Evolutionary conservation across 2,797 vertebrate species (phyloP).

Genomic region (Gastrophryne carolinensis): DNA sequence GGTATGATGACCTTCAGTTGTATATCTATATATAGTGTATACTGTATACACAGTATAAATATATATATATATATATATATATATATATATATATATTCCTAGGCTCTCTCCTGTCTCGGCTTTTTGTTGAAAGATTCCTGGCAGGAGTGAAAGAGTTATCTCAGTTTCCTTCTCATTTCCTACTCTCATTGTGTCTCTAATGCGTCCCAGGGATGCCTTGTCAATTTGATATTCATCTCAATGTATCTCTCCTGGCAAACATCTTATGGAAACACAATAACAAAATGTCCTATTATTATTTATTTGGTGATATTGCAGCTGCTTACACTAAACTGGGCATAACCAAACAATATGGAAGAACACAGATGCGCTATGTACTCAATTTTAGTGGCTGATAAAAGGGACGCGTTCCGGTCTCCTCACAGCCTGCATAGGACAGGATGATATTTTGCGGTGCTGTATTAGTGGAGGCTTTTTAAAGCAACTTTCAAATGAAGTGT

Average conservation of each 20-base stretch:
- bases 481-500: too few species aligned
- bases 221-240: constrained; percentile 29
- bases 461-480: too few species aligned
- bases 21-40: too few species aligned
- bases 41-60: too few species aligned
- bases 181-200: constrained; percentile 10
- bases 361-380: background rate
- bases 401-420: background rate
- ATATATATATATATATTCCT: background rate
- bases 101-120: background rate
- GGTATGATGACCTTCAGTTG: too few species aligned
- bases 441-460: too few species aligned
- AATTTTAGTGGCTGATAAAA: background rate
- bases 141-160: background rate
- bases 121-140: background rate
- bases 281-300: constrained; percentile 9
- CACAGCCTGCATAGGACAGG: background rate
- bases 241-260: constrained; percentile 18
- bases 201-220: constrained; percentile 5
- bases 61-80: too few species aligned
- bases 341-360: constrained; percentile 9
- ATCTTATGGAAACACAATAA: constrained; percentile 15
- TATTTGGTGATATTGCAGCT: constrained; percentile 12
- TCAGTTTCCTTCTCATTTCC: background rate
- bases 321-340: constrained; percentile 14